phyloP scores from a whole-genome alignment of 2,797 vertebrate species.

The Peromyscus nudipes region DNA sequence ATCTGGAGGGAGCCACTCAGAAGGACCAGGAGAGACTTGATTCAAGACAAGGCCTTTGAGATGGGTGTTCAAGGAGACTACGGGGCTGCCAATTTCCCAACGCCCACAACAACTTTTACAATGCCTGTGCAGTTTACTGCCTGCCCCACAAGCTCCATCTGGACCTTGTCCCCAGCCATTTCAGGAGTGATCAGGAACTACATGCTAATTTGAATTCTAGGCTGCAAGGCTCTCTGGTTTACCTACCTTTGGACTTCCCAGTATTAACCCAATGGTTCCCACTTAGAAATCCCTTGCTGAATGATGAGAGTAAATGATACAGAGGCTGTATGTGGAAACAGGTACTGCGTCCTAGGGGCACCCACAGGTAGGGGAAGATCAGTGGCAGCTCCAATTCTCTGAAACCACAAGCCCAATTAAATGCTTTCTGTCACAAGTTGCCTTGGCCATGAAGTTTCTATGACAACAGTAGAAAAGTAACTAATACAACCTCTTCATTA shows the following conservation, averaged over 20 bases:
- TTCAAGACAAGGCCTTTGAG: not conserved
- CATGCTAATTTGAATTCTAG: conserved; percentile 21
- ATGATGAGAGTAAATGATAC: conserved; percentile 23
- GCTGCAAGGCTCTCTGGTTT: not conserved
- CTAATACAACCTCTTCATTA: not conserved
- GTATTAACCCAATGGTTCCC: conserved; percentile 3
- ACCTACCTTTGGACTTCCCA: conserved; percentile 51
- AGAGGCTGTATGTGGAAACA: not conserved
- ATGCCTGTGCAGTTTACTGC: not conserved
- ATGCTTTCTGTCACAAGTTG: not conserved
- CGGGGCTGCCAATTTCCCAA: not conserved
- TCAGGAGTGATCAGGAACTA: conserved; percentile 2
- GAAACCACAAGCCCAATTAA: not conserved
- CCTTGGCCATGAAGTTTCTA: too few relatives aligned
- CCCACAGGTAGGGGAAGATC: not conserved
- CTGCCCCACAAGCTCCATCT: not conserved
- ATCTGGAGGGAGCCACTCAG: not conserved
- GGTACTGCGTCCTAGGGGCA: not conserved
- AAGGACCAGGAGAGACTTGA: not conserved
- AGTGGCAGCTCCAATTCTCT: not conserved
- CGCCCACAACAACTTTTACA: not conserved
- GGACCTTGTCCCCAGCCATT: conserved; percentile 41
- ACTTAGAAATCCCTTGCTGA: not conserved
- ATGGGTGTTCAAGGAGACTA: not conserved
- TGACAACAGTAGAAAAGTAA: not conserved